Base-by-base conservation (phyloP, 2,797 vertebrate genomes). In the Megaceryle alcyon region DNA sequence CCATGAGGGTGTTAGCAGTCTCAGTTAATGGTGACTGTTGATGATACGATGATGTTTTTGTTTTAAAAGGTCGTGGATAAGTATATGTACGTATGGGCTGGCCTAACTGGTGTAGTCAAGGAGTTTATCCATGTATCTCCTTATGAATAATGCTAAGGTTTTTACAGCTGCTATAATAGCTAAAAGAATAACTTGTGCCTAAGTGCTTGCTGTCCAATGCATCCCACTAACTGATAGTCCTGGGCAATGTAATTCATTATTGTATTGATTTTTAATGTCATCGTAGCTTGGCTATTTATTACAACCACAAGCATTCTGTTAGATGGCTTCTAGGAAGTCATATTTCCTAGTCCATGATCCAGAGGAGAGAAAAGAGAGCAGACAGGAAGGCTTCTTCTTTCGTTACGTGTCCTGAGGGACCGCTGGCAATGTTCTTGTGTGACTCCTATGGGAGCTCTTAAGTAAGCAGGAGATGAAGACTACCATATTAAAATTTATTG, bases 221-320 rank as follows among this genome's bases (percentile, higher is more conserved):
- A 84, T 82, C 73, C 53, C 31, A 23, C 54, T 82, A 53, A 86
- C 37, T 75, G 46, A 68, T 85, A 65, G 69, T 61, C 70, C 35
- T n/a, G 28, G 57, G 37, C 44, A 78, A 48, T n/a, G 53, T 65
- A n/a, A 90, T 94, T 88, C 43, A 69, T 94, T 86, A 66, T 51
- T n/a, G 14, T 59, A 92, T 88, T 82, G 64, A 96, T 77, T 90
- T 91, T 77, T 82, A 73, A 56, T 35, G 22, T 70, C 41, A 43
- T 14, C 85, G 26, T 44, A 39, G 12, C 75, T 71, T 70, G 28
- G 25, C 26, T 88, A 33, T 82, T 94, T 86, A 77, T 88, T 85
- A 33, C 46, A 93, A 69, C 69, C 54, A 81, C 57, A 81, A 77
- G 15, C 48, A 10, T 73, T 91, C 66, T 66, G 48, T 76, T 63